A percentile compares a stretch with the other conserved stretches of the same genome.
Evolutionary conservation across 1,140 invertebrate genomes (phyloP).

Genomic region (Pinna nobilis): DNA sequence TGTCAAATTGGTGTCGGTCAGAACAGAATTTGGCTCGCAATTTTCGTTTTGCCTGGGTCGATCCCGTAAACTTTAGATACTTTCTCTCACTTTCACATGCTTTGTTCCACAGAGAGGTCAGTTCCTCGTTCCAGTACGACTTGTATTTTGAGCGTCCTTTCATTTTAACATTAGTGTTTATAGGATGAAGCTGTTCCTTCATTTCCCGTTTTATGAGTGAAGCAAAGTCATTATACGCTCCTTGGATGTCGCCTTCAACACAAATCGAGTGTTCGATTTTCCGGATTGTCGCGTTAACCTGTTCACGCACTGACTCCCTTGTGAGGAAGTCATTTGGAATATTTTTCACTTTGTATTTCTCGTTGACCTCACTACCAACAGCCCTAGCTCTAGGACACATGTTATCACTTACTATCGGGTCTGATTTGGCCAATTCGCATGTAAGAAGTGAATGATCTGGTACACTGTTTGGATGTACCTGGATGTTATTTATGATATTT

Average conservation of each 20-base stretch:
- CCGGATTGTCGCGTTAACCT: not conserved
- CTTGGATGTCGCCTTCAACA: not conserved
- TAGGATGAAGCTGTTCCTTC: conserved; percentile 10
- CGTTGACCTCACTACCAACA: not conserved
- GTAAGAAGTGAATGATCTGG: conserved; percentile 14
- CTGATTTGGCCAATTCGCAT: not conserved
- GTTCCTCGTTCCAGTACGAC: conserved; percentile 18
- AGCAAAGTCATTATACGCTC: conserved; percentile 29
- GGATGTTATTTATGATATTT: not conserved
- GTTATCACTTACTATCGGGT: not conserved
- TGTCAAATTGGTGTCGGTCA: conserved; percentile 19
- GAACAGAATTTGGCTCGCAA: conserved; percentile 13
- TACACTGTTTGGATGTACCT: not conserved
- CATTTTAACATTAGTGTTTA: not conserved
- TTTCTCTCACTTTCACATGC: conserved; percentile 3
- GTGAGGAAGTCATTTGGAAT: conserved; percentile 17
- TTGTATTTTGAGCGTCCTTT: conserved; percentile 5
- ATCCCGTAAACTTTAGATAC: conserved; percentile 7
- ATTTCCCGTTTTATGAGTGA: conserved; percentile 12
- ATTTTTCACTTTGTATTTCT: not conserved
- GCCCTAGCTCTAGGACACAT: not conserved
- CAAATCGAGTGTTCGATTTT: not conserved
- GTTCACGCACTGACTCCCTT: not conserved
- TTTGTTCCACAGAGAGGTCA: not conserved
- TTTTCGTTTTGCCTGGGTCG: not conserved